Base-by-base conservation (phyloP, 2,797 vertebrate genomes). In the Acanthopagrus latus region DNA sequence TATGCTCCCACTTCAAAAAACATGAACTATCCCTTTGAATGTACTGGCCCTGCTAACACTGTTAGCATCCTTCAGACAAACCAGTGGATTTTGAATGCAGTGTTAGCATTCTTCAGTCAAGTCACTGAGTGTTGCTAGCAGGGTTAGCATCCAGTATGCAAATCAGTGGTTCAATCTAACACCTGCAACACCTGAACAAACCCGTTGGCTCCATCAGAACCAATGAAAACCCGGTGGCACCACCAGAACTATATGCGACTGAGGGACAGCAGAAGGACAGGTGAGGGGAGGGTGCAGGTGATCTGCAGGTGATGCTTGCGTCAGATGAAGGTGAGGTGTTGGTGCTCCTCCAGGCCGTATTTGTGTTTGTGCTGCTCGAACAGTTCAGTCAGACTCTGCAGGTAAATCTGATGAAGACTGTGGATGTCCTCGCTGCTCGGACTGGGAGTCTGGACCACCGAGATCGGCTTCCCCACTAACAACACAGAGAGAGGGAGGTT, bases 401-500 rank as follows among this genome's bases (percentile, higher is more conserved):
- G 69, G 85, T 96, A 96, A 20, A 90, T 71, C 0, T 0, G 0
- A 27, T 97, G 95, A 11, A 95, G 95, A 5, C 41, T 9, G 0
- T 93, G 85, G 0, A 96, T 95, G 80, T 96, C 95, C 2, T 95
- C 92, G 0, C 83, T 58, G 17, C 78, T 93, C 21, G 96, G 96
- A 59, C 50, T 64, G 0, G 82, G 85, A 43, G 80, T 82, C 79
- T 74, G 89, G 12, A 81, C 52, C 0, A 96, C 95, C 0, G 56
- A 43, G 79, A 96, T 95, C 1, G 95, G 95, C 64, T 51, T 64
- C 17, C 96, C 96, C 23, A 97, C 96, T 97, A 84, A 41, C 80
- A n/a, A 25, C 17, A 74, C 16, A 63, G 17, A 51, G n/a, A 5
- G 21, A 1, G 4, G 17, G 25, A 8, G 18, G 23, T 60, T 60